Percentiles rank a stretch among this genome's conserved stretches.
Conservation (phyloP, 1,140 invertebrate species). For the Sycophaga agraensis region DNA sequence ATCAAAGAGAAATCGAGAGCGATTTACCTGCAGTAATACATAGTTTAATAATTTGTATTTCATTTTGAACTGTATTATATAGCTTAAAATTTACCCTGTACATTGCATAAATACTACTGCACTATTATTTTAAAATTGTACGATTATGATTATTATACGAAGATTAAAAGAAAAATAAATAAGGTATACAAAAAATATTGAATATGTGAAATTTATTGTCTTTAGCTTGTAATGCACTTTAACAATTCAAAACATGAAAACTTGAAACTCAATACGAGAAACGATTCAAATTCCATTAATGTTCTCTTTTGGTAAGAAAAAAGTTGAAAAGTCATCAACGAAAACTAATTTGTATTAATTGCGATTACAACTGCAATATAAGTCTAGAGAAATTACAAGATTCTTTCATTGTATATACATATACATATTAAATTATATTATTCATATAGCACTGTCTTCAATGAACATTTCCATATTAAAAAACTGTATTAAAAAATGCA, state of each 20-base stretch:
- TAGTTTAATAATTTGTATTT: conserved; percentile 57
- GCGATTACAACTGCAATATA: conserved; percentile 15
- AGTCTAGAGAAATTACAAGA: conserved; percentile 41
- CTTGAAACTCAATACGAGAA: conserved; percentile 10
- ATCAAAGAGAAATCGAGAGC: conserved; percentile 42
- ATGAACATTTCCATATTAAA: conserved; percentile 56
- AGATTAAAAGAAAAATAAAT: conserved; percentile 55
- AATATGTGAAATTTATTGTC: conserved; percentile 52
- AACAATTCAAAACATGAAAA: conserved; percentile 33
- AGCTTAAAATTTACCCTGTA: conserved; percentile 58
- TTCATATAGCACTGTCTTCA: conserved; percentile 53
- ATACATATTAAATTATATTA: conserved; percentile 52
- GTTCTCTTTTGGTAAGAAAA: conserved; percentile 11
- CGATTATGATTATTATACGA: conserved; percentile 56
- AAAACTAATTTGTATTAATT: conserved; percentile 19
- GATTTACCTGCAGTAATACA: conserved; percentile 49
- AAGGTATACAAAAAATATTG: conserved; percentile 54
- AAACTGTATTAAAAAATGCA: conserved; percentile 46
- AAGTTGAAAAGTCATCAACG: conserved; percentile 2
- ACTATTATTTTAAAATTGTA: conserved; percentile 56
- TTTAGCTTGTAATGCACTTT: conserved; percentile 39
- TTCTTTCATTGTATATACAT: conserved; percentile 45
- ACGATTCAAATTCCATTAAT: conserved; percentile 18
- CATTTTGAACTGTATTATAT: conserved; percentile 56
- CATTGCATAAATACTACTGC: conserved; percentile 54